These are phyloP conservation scores for Troides helena DNA, from an alignment of 2,888 invertebrate species.

Conservation along the genomic window DNA sequence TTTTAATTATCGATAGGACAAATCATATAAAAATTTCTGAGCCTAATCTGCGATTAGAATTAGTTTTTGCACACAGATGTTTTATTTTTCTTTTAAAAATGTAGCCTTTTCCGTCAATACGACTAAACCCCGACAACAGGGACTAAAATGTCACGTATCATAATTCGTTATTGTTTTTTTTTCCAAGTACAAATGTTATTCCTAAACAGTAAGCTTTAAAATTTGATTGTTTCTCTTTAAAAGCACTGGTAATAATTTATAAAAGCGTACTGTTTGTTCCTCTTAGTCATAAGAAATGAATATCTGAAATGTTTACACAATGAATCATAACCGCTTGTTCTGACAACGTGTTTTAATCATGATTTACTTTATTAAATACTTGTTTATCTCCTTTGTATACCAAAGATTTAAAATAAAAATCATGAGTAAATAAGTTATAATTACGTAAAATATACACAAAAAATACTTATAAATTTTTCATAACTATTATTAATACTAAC, in stretches of 20 bases:
- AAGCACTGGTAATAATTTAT: slow-evolving; percentile 33
- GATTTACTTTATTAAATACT: not conserved
- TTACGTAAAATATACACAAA: not conserved
- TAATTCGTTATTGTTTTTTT: slow-evolving; percentile 7
- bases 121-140: no score
- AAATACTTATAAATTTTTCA: not conserved
- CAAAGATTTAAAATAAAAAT: not conserved
- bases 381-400: not conserved
- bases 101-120: no score
- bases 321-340: slow-evolving; percentile 56
- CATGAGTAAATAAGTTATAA: not conserved
- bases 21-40: not conserved
- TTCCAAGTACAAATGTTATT: slow-evolving; percentile 17
- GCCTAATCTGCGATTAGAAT: not conserved
- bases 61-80: not conserved
- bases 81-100: not conserved
- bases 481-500: not conserved
- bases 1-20: not conserved
- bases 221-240: slow-evolving; percentile 31
- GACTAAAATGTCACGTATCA: not conserved
- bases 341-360: slow-evolving; percentile 9
- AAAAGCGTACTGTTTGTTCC: slow-evolving; percentile 41
- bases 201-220: slow-evolving; percentile 14
- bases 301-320: slow-evolving; percentile 58
- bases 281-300: slow-evolving; percentile 70